Base-by-base conservation (phyloP, 2,113 vertebrate species). In the Eidolon helvum region DNA sequence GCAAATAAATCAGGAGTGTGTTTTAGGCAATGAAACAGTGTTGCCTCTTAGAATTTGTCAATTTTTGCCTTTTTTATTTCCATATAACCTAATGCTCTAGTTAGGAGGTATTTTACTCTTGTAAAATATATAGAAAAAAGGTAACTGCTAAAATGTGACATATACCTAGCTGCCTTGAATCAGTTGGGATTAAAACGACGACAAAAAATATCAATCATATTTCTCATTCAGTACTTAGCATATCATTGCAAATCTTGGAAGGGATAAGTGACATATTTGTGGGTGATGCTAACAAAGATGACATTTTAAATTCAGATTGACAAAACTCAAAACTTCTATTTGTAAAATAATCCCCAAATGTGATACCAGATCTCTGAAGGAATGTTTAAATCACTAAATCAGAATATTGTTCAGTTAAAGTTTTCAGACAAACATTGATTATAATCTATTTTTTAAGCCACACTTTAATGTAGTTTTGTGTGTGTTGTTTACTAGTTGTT, bases 301-400 rank as follows among this genome's bases (percentile, higher is more conserved):
- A 59, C 40, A 87, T 86, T 94, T 92, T 85, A 94, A 95, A 91
- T 94, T 96, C 79, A 96, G 79, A 96, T 45, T 90, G 87, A 75
- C 87, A 90, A 87, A 93, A 93, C 38, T 72, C 53, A 71, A 71
- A 95, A 40, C 65, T 95, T 94, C 14, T 90, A 38, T 95, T 90
- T 96, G 69, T 87, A 45, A 80, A 87, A 93, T 66, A 89, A 83
- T 75, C 15, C 71, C 40, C 57, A 74, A 74, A 53, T 72, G 5
- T 72, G 35, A 78, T 19, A 59, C 2, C 16, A 8, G 33, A 50
- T 88, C 50, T 82, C 57, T 75, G 38, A 90, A 74, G 53, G 55
- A 35, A 77, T 94, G 66, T 66, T 88, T 94, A 19, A 61, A 3
- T 95, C 26, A 80, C 28, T 30, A 94, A 79, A 30, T 5, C 28